These are phyloP conservation scores for Sebastes diploproa DNA, from an alignment of 2,797 vertebrate species.

Conservation along the genomic window DNA sequence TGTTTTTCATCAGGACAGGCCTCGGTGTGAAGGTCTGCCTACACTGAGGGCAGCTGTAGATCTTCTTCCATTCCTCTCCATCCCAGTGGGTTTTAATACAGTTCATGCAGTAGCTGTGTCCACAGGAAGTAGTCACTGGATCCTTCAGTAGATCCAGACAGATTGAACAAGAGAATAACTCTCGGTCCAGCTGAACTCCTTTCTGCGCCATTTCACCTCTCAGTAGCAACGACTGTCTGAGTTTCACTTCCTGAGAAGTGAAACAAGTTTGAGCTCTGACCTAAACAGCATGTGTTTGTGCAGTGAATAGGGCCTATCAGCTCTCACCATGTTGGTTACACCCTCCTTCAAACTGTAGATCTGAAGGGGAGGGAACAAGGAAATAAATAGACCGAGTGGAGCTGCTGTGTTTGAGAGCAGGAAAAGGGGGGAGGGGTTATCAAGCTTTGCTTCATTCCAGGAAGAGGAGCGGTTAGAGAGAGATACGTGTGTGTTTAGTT, in stretches of 20 bases:
- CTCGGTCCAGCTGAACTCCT: neutral
- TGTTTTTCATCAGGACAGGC: too few species aligned
- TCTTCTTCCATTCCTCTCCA: too few species aligned
- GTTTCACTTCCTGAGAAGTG: too few species aligned
- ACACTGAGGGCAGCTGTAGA: too few species aligned
- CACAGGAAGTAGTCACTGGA: neutral
- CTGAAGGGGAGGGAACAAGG: neutral
- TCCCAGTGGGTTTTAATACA: too few species aligned
- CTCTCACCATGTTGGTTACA: neutral
- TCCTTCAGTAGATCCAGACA: slow-evolving; percentile 12
- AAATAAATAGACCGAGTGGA: neutral
- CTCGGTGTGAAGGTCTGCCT: too few species aligned
- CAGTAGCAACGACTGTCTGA: too few species aligned
- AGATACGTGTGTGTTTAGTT: too few species aligned
- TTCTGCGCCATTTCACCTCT: neutral
- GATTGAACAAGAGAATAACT: neutral
- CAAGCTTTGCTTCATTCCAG: neutral
- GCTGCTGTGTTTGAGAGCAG: too few species aligned
- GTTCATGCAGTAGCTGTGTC: too few species aligned
- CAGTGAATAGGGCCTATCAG: accelerated
- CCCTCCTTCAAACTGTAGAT: neutral
- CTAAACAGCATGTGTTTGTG: neutral
- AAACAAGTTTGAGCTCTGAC: neutral
- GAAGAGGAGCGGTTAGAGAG: too few species aligned
- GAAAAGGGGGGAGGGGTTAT: neutral